Conservation (phyloP, 2,888 invertebrate species). For the Plusia festucae region DNA sequence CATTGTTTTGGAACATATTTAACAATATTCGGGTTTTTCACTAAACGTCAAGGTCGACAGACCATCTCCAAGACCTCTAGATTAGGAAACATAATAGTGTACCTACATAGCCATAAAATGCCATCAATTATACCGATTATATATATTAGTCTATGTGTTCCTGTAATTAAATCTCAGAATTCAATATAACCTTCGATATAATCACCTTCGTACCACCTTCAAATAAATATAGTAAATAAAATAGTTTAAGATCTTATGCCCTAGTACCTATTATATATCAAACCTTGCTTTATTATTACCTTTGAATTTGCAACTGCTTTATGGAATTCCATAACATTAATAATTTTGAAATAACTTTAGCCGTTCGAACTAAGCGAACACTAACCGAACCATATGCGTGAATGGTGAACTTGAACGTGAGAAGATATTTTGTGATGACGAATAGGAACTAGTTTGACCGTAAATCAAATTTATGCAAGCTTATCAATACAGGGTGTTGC, state of each 20-base stretch:
- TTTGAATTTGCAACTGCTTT: background rate
- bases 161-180: no score
- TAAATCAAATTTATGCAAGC: no score
- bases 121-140: background rate
- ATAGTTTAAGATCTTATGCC: no score
- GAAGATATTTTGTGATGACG: constrained; percentile 5
- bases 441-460: background rate
- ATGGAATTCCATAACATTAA: background rate
- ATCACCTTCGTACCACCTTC: no score
- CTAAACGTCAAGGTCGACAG: background rate
- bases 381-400: constrained; percentile 2
- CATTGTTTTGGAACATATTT: background rate
- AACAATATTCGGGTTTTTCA: background rate
- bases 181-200: no score
- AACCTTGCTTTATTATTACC: background rate
- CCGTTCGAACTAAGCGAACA: background rate
- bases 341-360: background rate
- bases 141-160: no score
- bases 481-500: no score
- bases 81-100: background rate
- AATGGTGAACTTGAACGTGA: constrained; percentile 1
- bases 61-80: background rate
- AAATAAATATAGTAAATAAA: background rate
- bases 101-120: background rate
- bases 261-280: background rate